Evolutionary conservation across 1,140 invertebrate genomes (phyloP), one percentile per base, ranked within the genome.

Genomic region (Dufourea novaeangliae): DNA sequence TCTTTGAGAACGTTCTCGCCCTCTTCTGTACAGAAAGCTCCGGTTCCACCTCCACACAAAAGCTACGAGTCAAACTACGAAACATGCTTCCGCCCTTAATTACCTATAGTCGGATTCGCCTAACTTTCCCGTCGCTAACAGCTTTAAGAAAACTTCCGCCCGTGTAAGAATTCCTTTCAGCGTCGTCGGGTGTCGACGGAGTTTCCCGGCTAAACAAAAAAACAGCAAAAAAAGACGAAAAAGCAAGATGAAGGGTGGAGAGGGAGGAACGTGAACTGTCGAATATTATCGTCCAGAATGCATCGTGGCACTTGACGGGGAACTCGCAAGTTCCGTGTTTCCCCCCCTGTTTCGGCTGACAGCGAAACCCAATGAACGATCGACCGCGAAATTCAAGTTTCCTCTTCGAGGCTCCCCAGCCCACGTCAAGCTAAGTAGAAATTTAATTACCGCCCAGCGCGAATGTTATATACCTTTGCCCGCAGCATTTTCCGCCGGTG

Each of bases 381-480:
- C 46, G 74, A 76, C 54, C 74, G 56, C 62, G 64, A 76, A 39
- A 66, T 69, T 56, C 63, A n/a, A 69, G 50, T 67, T 81, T 27
- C 41, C 41, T 27, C n/a, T 41, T 27, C 8, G 34, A 37, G 34
- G 3, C 3, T 3, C 34, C 3, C 8, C 34, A 8, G 3, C 3
- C 8, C 34, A 8, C 73, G 54, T 32, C n/a, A 22, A 37, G 54
- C 41, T 57, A 70, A 57, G 52, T 70, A 37, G 74, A 76, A 70
- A 70, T 76, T 76, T 76, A 61, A 69, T 69, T 69, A 76, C 27
- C 27, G 20, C 56, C n/a, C 44, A 46, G 27, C 72, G 39, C 39
- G n/a, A 52, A 66, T 66, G 54, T 74, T 41, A 54, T 41, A 39
- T 50, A n/a, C 46, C 50, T 27, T 74, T 74, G 41, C 72, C 22